A percentile compares a stretch with the other conserved stretches of the same genome.
Conservation (phyloP, 2,888 invertebrate genomes). For the Phytoseiulus persimilis region DNA sequence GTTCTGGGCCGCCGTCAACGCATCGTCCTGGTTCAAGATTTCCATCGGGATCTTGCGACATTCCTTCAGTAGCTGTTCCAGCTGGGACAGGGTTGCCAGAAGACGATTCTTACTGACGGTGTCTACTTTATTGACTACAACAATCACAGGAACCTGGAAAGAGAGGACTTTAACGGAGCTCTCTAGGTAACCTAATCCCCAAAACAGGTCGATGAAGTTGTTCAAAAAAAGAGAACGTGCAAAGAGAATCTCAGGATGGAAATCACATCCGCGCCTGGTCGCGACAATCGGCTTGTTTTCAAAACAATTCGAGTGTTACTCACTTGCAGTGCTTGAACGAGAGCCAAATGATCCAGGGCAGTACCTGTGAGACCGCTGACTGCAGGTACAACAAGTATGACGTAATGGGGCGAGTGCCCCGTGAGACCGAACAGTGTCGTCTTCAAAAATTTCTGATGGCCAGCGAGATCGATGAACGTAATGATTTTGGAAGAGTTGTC, state of each 20-base stretch:
- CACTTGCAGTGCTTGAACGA: constrained; percentile 51
- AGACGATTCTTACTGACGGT: constrained; percentile 56
- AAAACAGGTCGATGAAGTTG: no score
- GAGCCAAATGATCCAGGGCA: constrained; percentile 68
- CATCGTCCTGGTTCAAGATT: constrained; percentile 63
- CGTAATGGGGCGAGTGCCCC: constrained; percentile 84
- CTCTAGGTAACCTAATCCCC: no score
- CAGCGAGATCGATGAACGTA: constrained; percentile 89
- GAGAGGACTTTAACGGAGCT: constrained; percentile 48
- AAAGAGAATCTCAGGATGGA: neutral
- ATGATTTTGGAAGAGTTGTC: constrained; percentile 77
- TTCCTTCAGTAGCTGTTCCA: constrained; percentile 59
- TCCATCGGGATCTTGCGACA: constrained; percentile 57
- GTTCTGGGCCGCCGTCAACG: constrained; percentile 64
- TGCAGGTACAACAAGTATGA: constrained; percentile 71
- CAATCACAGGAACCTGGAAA: constrained; percentile 69
- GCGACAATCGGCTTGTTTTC: neutral
- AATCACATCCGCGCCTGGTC: neutral
- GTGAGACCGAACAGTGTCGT: constrained; percentile 90
- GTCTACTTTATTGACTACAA: constrained; percentile 88
- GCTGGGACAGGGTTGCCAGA: constrained; percentile 50
- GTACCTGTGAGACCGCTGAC: constrained; percentile 69
- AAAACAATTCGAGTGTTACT: neutral
- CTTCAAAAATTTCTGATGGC: constrained; percentile 86
- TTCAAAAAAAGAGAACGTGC: no score